Evolutionary conservation across 2,797 vertebrate species (phyloP).

Genomic region (Brachyalestes nurse): DNA sequence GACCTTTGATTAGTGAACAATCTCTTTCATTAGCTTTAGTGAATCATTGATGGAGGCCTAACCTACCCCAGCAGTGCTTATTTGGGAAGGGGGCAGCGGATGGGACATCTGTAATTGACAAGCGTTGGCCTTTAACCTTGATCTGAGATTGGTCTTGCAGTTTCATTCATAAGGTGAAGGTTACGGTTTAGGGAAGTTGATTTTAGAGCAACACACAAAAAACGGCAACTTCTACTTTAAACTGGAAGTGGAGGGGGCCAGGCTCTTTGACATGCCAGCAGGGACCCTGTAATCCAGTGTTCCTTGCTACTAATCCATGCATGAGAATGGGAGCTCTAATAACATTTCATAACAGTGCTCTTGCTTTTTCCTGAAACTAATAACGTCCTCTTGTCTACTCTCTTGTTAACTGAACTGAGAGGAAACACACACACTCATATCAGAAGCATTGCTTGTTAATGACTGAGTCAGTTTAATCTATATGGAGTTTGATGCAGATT

Average conservation of each 20-base stretch:
- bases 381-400: not conserved
- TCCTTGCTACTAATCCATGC: conserved; percentile 66
- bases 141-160: conserved; percentile 19
- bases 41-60: conserved; percentile 73
- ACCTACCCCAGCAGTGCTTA: conserved; percentile 64
- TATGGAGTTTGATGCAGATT: not conserved
- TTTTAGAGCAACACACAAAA: not conserved
- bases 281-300: conserved; percentile 72
- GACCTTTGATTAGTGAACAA: conserved; percentile 72
- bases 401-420: not conserved
- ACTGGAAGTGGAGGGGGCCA: conserved; percentile 64
- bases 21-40: conserved; percentile 79
- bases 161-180: conserved; percentile 23
- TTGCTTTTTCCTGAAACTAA: not conserved
- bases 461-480: not conserved
- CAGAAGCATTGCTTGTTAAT: not conserved
- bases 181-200: not conserved
- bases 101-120: conserved; percentile 6
- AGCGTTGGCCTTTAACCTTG: conserved; percentile 27
- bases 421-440: not conserved
- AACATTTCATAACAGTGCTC: not conserved
- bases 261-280: conserved; percentile 68
- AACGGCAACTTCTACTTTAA: not conserved
- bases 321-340: conserved; percentile 5
- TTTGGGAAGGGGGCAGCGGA: conserved; percentile 43